Base-by-base conservation (phyloP, 2,797 vertebrate species). In the Ataeniobius toweri region DNA sequence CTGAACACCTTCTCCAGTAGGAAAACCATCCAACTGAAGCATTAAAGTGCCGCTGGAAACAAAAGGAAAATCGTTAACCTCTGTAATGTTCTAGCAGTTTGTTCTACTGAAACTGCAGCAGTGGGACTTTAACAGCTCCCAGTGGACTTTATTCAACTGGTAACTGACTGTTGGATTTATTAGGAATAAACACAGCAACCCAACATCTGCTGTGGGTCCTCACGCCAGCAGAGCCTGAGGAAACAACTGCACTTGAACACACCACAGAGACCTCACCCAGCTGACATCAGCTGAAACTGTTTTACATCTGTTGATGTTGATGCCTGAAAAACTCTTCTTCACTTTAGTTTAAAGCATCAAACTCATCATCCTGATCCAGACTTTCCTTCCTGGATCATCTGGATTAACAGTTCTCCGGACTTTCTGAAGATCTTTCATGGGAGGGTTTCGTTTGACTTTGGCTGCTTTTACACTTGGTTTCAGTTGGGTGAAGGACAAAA, bases 1-100 rank as follows among this genome's bases (percentile, higher is more conserved):
- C 94, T 95, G 85, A 93, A 94, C 94, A 91, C 91, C 86, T 90
- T 94, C 91, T 93, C 94, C 94, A 91, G 92, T 93, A 92, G 94
- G 94, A 94, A 94, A 91, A 94, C 91, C 94, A 95, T 95, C 94
- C 94, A 95, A 90, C 91, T 95, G 93, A 93, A 94, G 92, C 93
- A 94, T 94, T 85, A 94, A 94, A 91, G 93, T 90, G 92, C 91
- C 81, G 93, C 94, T 95, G 86, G 8, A 72, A 74, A 59, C 28
- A 82, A 76, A 86, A 77, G 6, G 80, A 46, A 78, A 16, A 68
- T 67, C 22, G 0, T 68, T 68, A 68, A 41, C 24, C 65, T 44
- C 65, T 68, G n/a, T 24, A 9, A 44, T 3, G 31, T 44, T 73
- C 7, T 20, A 24, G 10, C 9, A 12, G 48, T 50, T 31, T 26